A percentile compares a stretch with the other conserved stretches of the same genome.
Evolutionary conservation across 2,113 vertebrate species (phyloP).

Genomic region (Rhadina sibilatrix): DNA sequence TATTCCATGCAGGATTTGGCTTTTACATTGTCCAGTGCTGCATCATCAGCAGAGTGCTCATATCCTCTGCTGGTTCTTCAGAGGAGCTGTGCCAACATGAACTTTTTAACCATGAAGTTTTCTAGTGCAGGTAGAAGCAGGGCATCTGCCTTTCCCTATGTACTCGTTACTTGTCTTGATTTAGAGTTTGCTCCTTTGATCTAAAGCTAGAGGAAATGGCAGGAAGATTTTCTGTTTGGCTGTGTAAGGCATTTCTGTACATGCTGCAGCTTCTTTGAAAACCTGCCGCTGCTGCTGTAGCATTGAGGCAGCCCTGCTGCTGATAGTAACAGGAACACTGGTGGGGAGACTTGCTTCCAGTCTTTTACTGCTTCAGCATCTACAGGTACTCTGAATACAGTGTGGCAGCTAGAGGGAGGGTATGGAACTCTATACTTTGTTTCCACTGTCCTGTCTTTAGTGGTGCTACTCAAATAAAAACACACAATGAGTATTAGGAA

Average conservation of each 20-base stretch:
- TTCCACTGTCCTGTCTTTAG: background rate
- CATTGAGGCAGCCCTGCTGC: background rate
- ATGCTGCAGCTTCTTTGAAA: background rate
- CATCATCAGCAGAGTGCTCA: background rate
- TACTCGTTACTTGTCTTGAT: background rate
- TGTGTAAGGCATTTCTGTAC: slow-evolving; percentile 16
- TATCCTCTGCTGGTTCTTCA: background rate
- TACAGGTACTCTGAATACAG: background rate
- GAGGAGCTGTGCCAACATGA: background rate
- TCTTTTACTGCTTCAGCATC: background rate
- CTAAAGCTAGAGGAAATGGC: slow-evolving; percentile 18
- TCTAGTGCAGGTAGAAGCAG: background rate
- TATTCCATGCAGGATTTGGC: background rate
- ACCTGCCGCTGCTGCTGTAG: slow-evolving; percentile 12
- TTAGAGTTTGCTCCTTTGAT: slow-evolving; percentile 11
- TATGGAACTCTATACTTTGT: accelerated
- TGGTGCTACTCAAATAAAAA: background rate
- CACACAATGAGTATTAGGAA: accelerated
- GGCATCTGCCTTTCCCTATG: background rate
- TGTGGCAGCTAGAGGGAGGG: background rate
- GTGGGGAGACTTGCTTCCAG: background rate
- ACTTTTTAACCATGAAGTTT: background rate
- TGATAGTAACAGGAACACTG: background rate
- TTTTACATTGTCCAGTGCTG: background rate
- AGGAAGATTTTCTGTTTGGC: slow-evolving; percentile 19